Conservation (phyloP, 2,113 vertebrate species). For the Callionymus lyra region DNA sequence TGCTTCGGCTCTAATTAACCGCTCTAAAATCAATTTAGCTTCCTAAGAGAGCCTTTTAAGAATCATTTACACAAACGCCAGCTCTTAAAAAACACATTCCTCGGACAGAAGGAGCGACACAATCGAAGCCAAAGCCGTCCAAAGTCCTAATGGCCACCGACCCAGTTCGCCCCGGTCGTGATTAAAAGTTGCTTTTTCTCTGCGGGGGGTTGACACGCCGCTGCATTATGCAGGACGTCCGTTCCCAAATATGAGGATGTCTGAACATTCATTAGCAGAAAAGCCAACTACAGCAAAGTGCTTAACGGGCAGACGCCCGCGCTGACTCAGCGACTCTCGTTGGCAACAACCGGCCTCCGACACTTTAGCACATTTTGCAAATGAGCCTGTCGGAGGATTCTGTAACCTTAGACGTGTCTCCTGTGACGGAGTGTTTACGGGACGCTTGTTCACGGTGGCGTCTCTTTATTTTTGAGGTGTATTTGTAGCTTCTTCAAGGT, state of each 20-base stretch:
- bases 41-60: too few relatives aligned
- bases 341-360: conserved; percentile 5
- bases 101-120: too few relatives aligned
- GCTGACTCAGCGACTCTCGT: conserved; percentile 14
- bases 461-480: too few relatives aligned
- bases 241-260: too few relatives aligned
- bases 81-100: too few relatives aligned
- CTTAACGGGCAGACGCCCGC: conserved; percentile 1
- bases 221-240: not conserved
- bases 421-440: not conserved
- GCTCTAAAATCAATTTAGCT: too few relatives aligned
- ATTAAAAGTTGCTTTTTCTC: not conserved
- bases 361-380: conserved; percentile 4
- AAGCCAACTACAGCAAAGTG: conserved; percentile 5
- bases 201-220: not conserved
- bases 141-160: not conserved
- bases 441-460: too few relatives aligned
- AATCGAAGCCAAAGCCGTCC: too few relatives aligned
- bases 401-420: not conserved
- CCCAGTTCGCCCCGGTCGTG: not conserved
- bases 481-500: not conserved
- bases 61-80: too few relatives aligned
- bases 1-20: too few relatives aligned
- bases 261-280: too few relatives aligned
- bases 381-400: not conserved